Evolutionary conservation across 1,140 invertebrate species (phyloP).

Genomic region (Micrasema longulum): DNA sequence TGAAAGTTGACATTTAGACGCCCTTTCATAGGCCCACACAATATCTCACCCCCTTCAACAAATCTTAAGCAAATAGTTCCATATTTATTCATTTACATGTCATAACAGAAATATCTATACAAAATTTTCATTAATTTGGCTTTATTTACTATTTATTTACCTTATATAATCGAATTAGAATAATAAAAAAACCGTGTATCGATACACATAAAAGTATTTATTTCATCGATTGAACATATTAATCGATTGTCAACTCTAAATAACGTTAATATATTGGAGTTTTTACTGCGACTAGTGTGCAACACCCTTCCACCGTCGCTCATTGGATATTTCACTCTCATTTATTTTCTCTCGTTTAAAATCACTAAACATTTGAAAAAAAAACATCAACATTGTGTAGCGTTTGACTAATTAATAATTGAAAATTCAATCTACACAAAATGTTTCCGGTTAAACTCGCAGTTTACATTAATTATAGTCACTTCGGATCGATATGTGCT

Average conservation of each 20-base stretch:
- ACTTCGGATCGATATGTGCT: conserved; percentile 54
- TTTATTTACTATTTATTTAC: conserved; percentile 50
- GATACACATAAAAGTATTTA: conserved; percentile 50
- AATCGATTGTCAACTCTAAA: conserved; percentile 57
- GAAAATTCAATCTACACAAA: conserved; percentile 50
- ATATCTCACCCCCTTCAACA: conserved; percentile 49
- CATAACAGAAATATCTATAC: conserved; percentile 59
- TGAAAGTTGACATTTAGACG: not conserved
- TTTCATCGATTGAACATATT: conserved; percentile 55
- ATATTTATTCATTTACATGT: conserved; percentile 57
- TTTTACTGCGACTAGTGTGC: conserved; percentile 21
- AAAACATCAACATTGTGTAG: conserved; percentile 50
- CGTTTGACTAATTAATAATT: conserved; percentile 53
- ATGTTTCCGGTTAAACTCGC: conserved; percentile 48
- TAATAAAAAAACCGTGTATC: conserved; percentile 55
- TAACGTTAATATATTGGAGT: conserved; percentile 49
- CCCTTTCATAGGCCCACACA: conserved; percentile 29
- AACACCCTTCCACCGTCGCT: not conserved
- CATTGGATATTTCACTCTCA: conserved; percentile 43
- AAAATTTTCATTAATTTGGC: conserved; percentile 56
- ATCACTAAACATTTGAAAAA: conserved; percentile 50
- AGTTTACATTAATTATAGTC: conserved; percentile 47
- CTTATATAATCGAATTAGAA: conserved; percentile 55
- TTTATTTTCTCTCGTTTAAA: conserved; percentile 41
- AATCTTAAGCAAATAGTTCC: conserved; percentile 57